Evolutionary conservation across 2,888 invertebrate genomes (phyloP).

Genomic region (Ecliptopera silaceata): DNA sequence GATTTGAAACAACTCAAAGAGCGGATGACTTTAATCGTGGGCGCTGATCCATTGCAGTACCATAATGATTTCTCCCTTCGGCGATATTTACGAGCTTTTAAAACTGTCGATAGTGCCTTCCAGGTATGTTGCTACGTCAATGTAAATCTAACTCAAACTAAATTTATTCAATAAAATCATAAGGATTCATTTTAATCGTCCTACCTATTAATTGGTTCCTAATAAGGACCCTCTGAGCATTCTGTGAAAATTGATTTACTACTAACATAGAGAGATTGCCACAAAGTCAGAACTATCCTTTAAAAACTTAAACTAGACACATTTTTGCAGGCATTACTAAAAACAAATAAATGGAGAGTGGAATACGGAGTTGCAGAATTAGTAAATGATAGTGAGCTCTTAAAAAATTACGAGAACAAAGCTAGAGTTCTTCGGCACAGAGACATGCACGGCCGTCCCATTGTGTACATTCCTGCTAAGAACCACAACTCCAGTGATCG

Average conservation of each 20-base stretch:
- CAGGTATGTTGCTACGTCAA: conserved; percentile 77
- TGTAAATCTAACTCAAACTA: too few species aligned
- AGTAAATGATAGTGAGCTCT: conserved; percentile 75
- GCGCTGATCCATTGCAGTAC: conserved; percentile 88
- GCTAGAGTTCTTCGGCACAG: conserved; percentile 88
- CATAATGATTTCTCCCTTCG: conserved; percentile 89
- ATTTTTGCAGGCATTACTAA: conserved; percentile 86
- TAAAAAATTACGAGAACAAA: conserved; percentile 84
- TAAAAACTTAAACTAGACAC: too few species aligned
- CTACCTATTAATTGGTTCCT: too few species aligned
- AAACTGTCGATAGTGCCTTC: conserved; percentile 88
- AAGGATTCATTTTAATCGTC: too few species aligned
- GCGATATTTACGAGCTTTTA: conserved; percentile 89
- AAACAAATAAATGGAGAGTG: conserved; percentile 91
- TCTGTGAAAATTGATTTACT: too few species aligned
- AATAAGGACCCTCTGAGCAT: too few species aligned
- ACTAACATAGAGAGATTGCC: too few species aligned
- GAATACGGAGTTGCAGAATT: conserved; percentile 87
- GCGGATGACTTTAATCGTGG: conserved; percentile 87
- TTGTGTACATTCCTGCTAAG: conserved; percentile 90
- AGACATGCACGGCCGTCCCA: conserved; percentile 88
- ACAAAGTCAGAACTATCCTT: too few species aligned
- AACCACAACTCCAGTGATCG: conserved; percentile 88
- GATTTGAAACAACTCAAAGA: conserved; percentile 86
- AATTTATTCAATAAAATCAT: too few species aligned